Percentiles rank a stretch among this genome's conserved stretches.
Conservation (phyloP, 2,888 invertebrate genomes). For the Campaea margaritaria region DNA sequence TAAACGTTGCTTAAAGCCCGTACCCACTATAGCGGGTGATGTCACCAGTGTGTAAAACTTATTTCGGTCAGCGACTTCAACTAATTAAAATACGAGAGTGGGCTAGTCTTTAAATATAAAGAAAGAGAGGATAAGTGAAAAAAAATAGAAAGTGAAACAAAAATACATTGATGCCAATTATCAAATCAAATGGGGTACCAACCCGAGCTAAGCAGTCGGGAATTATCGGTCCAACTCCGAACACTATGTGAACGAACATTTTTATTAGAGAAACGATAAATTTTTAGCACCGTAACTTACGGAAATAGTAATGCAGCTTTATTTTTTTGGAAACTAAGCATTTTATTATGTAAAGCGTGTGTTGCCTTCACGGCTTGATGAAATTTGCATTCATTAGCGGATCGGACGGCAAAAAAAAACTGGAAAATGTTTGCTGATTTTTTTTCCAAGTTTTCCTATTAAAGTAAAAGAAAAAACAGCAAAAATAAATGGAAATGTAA, state of each 20-base stretch:
- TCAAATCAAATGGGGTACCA: too few relatives aligned
- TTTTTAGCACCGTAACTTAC: conserved; percentile 18
- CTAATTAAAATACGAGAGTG: background rate
- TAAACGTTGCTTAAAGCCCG: too few relatives aligned
- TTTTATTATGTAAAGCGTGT: conserved; percentile 65
- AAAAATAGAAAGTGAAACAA: too few relatives aligned
- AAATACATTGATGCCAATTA: too few relatives aligned
- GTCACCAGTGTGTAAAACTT: too few relatives aligned
- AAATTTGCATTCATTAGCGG: conserved; percentile 80
- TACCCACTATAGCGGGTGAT: too few relatives aligned
- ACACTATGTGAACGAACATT: too few relatives aligned
- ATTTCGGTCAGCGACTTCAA: background rate
- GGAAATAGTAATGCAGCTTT: conserved; percentile 27
- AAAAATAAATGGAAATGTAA: background rate
- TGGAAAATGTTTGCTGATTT: conserved; percentile 48
- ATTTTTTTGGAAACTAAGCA: conserved; percentile 57
- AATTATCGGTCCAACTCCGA: too few relatives aligned
- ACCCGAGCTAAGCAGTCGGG: too few relatives aligned
- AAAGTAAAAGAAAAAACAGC: conserved; percentile 6
- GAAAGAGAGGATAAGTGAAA: too few relatives aligned
- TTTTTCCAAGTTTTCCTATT: conserved; percentile 21
- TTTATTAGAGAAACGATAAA: background rate
- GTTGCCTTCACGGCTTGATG: conserved; percentile 61
- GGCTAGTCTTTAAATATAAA: too few relatives aligned
- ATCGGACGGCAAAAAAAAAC: conserved; percentile 44